Evolutionary conservation across 2,113 vertebrate genomes (phyloP), one percentile per base, ranked within the genome.

Genomic region (Rhineura floridana): DNA sequence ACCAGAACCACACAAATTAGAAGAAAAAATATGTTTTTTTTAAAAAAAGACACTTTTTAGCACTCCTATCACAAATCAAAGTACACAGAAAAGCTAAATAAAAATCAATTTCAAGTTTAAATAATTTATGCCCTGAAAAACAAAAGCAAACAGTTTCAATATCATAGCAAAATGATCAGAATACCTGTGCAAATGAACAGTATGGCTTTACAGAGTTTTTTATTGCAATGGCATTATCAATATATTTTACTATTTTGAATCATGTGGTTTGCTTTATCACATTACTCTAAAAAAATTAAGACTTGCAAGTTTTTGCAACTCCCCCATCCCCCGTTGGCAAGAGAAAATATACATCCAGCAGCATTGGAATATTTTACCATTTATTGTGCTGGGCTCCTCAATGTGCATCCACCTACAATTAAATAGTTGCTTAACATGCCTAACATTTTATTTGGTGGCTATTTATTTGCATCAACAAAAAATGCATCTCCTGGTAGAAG

Each of bases 171-270:
- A 92, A 25, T 93, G 85, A 93, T 91, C 91, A 80, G 93, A 95
- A 95, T 85, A 85, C 90, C 87, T 93, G 96, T 96, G 95, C 96
- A 97, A 96, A 95, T 95, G 76, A 93, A 94, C 1, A 2, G 81
- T 94, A 96, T 96, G 95, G 95, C 95, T 96, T 96, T 91, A 91
- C 73, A 86, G 85, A 91, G n/a, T 76, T 91, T 76, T 91, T 93
- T 90, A 70, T 73, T 94, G 90, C 86, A 84, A 4, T 50, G 91
- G 50, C 88, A 91, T 83, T 28, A 9, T 86, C 70, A 83, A 13
- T 85, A 90, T 87, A 73, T 65, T 90, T 87, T 62, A 90, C 62
- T 25, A 39, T n/a, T 13, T 80, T 91, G 67, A 52, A 89, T 92
- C 76, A 85, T 39, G 65, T 44, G 87, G 78, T 90, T 83, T 92